A percentile compares a stretch with the other conserved stretches of the same genome.
Evolutionary conservation across 2,888 invertebrate species (phyloP).

Genomic region (Gymnosoma rotundatum): DNA sequence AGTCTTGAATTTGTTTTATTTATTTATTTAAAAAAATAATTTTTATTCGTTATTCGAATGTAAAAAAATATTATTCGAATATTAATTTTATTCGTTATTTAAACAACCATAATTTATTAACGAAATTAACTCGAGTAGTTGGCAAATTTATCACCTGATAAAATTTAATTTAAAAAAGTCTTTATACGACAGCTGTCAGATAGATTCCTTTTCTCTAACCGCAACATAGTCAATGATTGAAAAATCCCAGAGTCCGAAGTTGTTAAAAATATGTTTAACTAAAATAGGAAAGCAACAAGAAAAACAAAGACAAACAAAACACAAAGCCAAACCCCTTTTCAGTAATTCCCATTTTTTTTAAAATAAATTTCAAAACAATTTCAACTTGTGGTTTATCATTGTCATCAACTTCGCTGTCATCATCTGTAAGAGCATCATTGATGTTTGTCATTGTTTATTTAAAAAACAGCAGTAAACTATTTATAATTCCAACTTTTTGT

Average conservation of each 20-base stretch:
- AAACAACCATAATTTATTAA: too few species aligned
- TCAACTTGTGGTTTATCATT: slow-evolving; percentile 65
- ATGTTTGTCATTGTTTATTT: slow-evolving; percentile 43
- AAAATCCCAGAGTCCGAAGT: slow-evolving; percentile 13
- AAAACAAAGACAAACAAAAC: not conserved
- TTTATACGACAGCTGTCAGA: too few species aligned
- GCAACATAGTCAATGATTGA: slow-evolving; percentile 22
- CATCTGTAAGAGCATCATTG: not conserved
- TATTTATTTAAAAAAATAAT: too few species aligned
- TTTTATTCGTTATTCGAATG: too few species aligned
- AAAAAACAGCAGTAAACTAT: slow-evolving; percentile 35
- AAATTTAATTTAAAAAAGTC: too few species aligned
- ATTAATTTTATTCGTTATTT: too few species aligned
- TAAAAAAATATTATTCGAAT: too few species aligned
- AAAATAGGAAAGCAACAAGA: slow-evolving; percentile 12
- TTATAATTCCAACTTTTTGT: slow-evolving; percentile 29
- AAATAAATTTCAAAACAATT: slow-evolving; percentile 66
- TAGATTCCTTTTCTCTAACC: not conserved
- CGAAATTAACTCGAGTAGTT: too few species aligned
- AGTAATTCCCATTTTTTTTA: slow-evolving; percentile 45
- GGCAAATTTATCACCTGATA: too few species aligned
- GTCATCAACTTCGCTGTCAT: slow-evolving; percentile 40
- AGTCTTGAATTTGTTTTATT: too few species aligned
- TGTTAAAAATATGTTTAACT: slow-evolving; percentile 6
- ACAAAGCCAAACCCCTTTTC: slow-evolving; percentile 39